Base-by-base conservation (phyloP, 2,113 vertebrate genomes). In the Myiopsitta monachus region DNA sequence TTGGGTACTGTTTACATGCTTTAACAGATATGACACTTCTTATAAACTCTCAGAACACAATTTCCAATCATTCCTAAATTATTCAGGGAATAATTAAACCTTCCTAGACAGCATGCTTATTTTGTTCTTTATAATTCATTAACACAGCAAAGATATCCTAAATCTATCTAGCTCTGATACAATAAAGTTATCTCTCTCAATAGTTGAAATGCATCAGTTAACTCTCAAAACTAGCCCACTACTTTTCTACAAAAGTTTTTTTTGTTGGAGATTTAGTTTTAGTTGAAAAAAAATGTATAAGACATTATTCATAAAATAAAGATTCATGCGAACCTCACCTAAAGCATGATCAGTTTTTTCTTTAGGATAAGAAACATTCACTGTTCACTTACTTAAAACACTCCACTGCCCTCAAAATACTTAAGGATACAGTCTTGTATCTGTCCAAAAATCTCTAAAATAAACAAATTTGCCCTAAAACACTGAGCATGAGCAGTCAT, bases 151-250 rank as follows among this genome's bases (percentile, higher is more conserved):
- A 70, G 39, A 47, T 67, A 4, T n/a, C 21, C 61, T 67, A 1
- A 5, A 66, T 19, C 33, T 52, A 6, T 11, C 28, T 30, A 51
- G 23, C 21, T 81, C 46, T 74, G 18, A 59, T 24, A 83, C 18
- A 30, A 39, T 10, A 8, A 78, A 66, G 18, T 8, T 4, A 70
- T 36, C 22, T 59, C 2, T 6, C 18, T 75, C 44, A 44, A 14
- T 10, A 61, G 4, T 21, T 87, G 43, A 64, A 83, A 75, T 0
- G 0, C 0, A 0, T 14, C 62, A 57, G 5, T 46, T 43, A 41
- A 62, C 33, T 83, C 23, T 62, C 19, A 49, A 75, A 87, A 61
- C 9, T 39, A 59, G 10, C 23, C 26, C 38, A 43, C 18, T 47
- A 9, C 6, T 54, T 11, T 39, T 21, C 49, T 13, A 23, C 26